Evolutionary conservation across 37 sponge, comb jelly and placozoan genomes (phyloP).

Genomic region (Hormiphora californensis): DNA sequence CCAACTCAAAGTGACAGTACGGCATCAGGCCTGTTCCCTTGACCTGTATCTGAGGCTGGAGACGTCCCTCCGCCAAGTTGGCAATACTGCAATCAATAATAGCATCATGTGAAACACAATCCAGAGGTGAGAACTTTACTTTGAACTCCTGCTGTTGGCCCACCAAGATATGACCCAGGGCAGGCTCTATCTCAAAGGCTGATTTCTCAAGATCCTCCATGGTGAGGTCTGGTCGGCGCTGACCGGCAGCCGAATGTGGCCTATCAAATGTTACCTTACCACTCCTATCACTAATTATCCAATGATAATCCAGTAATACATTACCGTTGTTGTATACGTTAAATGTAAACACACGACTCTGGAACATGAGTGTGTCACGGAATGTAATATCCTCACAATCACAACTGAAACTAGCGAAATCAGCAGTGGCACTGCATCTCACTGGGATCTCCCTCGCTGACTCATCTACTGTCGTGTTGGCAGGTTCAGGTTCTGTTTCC

Average conservation of each 20-base stretch:
- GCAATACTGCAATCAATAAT: conserved; percentile 73
- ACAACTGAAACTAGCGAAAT: conserved; percentile 69
- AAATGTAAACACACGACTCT: conserved; percentile 73
- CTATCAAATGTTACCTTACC: conserved; percentile 29
- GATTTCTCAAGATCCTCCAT: conserved; percentile 53
- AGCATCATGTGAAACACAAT: conserved; percentile 58
- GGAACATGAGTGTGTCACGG: conserved; percentile 89
- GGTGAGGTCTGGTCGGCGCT: conserved; percentile 27
- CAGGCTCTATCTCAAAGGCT: conserved; percentile 72
- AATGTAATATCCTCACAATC: conserved; percentile 66
- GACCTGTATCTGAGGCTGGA: conserved; percentile 63
- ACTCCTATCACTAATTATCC: conserved; percentile 20
- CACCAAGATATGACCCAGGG: conserved; percentile 64
- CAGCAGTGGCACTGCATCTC: conserved; percentile 62
- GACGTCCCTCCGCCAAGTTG: conserved; percentile 60
- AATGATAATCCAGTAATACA: conserved; percentile 30
- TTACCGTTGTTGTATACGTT: conserved; percentile 54
- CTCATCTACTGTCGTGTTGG: conserved; percentile 67
- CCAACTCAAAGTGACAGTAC: conserved; percentile 97
- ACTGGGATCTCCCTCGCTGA: conserved; percentile 67
- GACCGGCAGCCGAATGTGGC: conserved; percentile 46
- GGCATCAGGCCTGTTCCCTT: conserved; percentile 81
- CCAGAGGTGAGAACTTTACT: conserved; percentile 76
- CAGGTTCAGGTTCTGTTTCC: conserved; percentile 86
- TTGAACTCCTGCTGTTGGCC: conserved; percentile 64